A percentile compares a stretch with the other conserved stretches of the same genome.
Evolutionary conservation across 2,797 vertebrate species (phyloP).

Genomic region (Harpagifer antarcticus): DNA sequence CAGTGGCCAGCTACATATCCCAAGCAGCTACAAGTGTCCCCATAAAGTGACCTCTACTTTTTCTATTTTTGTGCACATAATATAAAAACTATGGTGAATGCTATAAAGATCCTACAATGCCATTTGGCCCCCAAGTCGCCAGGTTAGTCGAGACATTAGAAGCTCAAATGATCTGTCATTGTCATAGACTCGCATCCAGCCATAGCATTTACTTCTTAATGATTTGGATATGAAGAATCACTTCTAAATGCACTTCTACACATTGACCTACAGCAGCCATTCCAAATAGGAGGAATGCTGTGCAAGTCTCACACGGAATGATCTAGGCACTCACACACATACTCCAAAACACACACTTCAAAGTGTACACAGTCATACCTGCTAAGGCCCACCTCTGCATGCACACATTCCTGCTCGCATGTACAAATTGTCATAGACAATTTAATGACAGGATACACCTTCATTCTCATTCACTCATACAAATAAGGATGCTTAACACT

Average conservation of each 20-base stretch:
- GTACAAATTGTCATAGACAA: constrained; percentile 67
- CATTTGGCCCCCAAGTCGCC: constrained; percentile 68
- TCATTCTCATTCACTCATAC: constrained; percentile 49
- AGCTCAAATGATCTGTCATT: constrained; percentile 78
- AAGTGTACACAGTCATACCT: constrained; percentile 50
- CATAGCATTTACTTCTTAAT: constrained; percentile 66
- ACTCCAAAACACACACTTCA: background rate
- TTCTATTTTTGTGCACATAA: constrained; percentile 81
- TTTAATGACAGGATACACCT: constrained; percentile 51
- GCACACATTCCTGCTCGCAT: constrained; percentile 60
- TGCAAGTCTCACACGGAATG: constrained; percentile 78
- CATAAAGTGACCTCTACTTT: constrained; percentile 78
- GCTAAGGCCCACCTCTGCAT: constrained; percentile 64
- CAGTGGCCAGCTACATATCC: constrained; percentile 85
- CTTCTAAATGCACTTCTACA: constrained; percentile 81
- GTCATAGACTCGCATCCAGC: constrained; percentile 69
- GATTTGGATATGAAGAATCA: constrained; percentile 75
- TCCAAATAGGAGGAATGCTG: constrained; percentile 80
- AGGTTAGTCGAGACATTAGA: constrained; percentile 71
- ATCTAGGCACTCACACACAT: constrained; percentile 63
- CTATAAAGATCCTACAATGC: constrained; percentile 77
- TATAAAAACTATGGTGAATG: constrained; percentile 81
- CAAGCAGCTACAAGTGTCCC: constrained; percentile 83
- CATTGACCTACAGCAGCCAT: constrained; percentile 77
- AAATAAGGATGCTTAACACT: constrained; percentile 66